A percentile compares a stretch with the other conserved stretches of the same genome.
phyloP scores from a whole-genome alignment of 2,797 vertebrate species.

The Australoheros facetus region DNA sequence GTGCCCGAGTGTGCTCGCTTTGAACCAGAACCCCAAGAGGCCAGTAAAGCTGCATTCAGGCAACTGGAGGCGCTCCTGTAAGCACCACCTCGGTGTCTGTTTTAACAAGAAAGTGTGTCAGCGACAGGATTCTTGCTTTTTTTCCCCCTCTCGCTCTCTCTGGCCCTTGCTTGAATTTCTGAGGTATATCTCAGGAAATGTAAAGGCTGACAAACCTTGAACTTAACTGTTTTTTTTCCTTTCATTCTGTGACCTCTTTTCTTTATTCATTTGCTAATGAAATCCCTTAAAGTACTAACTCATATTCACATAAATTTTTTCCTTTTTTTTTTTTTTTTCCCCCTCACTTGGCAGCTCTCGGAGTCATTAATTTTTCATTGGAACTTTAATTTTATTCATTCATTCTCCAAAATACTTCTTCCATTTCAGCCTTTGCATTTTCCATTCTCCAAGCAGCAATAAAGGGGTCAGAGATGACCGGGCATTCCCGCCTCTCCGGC shows the following conservation, averaged over 20 bases:
- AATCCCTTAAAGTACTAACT: constrained; percentile 6
- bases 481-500: background rate
- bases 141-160: background rate
- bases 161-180: background rate
- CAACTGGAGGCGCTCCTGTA: constrained; percentile 19
- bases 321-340: background rate
- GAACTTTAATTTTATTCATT: accelerated
- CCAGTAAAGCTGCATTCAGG: constrained; percentile 35
- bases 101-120: constrained; percentile 13
- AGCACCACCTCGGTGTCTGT: constrained; percentile 34
- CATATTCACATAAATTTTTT: background rate
- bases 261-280: constrained; percentile 6
- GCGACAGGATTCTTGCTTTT: background rate
- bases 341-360: background rate
- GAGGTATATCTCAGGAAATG: background rate
- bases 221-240: background rate
- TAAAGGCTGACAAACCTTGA: background rate
- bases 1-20: constrained; percentile 37
- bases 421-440: background rate
- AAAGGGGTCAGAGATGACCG: background rate
- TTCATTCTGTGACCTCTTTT: constrained; percentile 9
- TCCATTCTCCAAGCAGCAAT: background rate
- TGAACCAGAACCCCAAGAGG: constrained; percentile 41
- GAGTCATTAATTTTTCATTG: background rate
- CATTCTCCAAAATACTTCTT: background rate